A percentile compares a stretch with the other conserved stretches of the same genome.
Conservation (phyloP, 37 sponge, comb jelly and placozoan genomes). For the Beroe ovata region DNA sequence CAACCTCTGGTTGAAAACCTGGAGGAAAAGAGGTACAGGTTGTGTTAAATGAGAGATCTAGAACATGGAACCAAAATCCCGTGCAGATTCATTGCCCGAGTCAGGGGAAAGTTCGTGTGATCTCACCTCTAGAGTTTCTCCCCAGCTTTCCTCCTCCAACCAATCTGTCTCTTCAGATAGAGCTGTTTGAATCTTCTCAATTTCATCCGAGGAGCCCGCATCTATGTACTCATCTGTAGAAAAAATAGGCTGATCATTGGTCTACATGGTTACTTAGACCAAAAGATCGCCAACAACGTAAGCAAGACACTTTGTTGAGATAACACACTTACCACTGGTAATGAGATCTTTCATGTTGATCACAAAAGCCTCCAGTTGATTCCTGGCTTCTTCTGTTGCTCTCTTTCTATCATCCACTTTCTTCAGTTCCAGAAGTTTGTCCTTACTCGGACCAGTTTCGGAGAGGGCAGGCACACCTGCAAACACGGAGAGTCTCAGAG, state of each 20-base stretch:
- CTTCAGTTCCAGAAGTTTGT: slow-evolving; percentile 7
- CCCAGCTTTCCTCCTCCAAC: slow-evolving; percentile 65
- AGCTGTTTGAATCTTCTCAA: slow-evolving; percentile 57
- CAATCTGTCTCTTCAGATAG: slow-evolving; percentile 12
- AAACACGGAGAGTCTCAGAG: too few species aligned
- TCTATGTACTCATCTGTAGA: slow-evolving; percentile 2
- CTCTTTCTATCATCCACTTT: slow-evolving; percentile 42
- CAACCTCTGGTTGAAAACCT: slow-evolving; percentile 35
- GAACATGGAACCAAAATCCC: too few species aligned
- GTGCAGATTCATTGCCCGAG: too few species aligned
- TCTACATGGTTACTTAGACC: too few species aligned
- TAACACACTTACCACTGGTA: not conserved
- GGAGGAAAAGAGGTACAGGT: too few species aligned
- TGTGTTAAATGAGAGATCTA: too few species aligned
- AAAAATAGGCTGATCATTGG: too few species aligned
- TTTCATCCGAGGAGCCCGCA: slow-evolving; percentile 33
- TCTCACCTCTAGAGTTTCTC: slow-evolving; percentile 44
- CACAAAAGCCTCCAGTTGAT: slow-evolving; percentile 26
- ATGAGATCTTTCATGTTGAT: slow-evolving; percentile 42
- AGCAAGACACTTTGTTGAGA: too few species aligned
- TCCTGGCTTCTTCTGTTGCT: slow-evolving; percentile 20
- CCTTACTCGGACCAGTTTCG: slow-evolving; percentile 7
- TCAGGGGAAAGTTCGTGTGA: too few species aligned
- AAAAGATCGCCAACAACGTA: too few species aligned
- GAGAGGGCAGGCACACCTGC: slow-evolving; percentile 10